Evolutionary conservation across 2,888 invertebrate species (phyloP).

Genomic region (Tiliacea aurago): DNA sequence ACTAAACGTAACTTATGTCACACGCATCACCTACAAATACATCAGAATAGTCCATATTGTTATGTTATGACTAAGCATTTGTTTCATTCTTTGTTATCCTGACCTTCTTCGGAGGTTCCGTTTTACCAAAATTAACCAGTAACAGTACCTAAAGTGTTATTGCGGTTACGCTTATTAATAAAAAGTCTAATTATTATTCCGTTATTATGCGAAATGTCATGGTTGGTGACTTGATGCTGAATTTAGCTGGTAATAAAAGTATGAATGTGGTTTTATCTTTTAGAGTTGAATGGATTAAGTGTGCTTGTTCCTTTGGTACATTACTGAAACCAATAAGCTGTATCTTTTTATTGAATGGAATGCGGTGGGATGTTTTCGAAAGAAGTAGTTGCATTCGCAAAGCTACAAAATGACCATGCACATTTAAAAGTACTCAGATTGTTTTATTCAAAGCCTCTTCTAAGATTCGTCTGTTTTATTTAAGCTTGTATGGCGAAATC

Average conservation of each 20-base stretch:
- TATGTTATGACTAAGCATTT: conserved; percentile 38
- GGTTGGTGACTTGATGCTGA: conserved; percentile 48
- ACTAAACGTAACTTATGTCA: conserved; percentile 21
- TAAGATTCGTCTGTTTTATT: not conserved
- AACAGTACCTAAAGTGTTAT: conserved; percentile 52
- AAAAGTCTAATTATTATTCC: conserved; percentile 54
- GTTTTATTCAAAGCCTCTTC: not conserved
- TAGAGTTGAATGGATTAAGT: not conserved
- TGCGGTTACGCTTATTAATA: conserved; percentile 52
- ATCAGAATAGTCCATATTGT: conserved; percentile 12
- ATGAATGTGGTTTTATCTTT: conserved; percentile 11
- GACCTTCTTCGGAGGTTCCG: conserved; percentile 50
- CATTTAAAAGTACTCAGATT: not conserved
- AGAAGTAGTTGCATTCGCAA: not conserved
- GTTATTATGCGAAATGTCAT: conserved; percentile 43
- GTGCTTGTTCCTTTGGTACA: not conserved
- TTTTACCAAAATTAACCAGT: conserved; percentile 50
- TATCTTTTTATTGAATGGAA: not conserved
- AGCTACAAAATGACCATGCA: not conserved
- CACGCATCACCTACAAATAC: conserved; percentile 43
- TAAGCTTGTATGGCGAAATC: not conserved
- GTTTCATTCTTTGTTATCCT: conserved; percentile 37
- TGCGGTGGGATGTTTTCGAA: not conserved
- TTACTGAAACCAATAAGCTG: not conserved
- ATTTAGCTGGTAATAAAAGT: conserved; percentile 39